Percentiles rank a stretch among this genome's conserved stretches.
phyloP scores from a whole-genome alignment of 2,888 invertebrate species.

The Hyposoter dolosus region DNA sequence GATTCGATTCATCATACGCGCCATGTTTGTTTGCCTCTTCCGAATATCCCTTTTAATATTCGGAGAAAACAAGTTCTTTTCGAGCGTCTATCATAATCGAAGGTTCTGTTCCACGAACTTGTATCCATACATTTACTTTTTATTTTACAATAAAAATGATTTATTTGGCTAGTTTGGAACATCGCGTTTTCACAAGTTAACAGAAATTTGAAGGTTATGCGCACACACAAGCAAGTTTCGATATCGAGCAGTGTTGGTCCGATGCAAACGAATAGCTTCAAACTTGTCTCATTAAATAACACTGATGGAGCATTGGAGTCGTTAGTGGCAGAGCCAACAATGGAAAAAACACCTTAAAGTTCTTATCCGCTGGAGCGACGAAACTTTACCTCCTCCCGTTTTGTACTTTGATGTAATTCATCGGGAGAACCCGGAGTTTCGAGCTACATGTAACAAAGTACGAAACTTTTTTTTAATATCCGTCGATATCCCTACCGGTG shows the following conservation, averaged over 20 bases:
- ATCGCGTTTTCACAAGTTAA: neutral
- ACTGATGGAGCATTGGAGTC: slow-evolving; percentile 6
- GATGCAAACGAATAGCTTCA: slow-evolving; percentile 1
- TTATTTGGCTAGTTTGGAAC: slow-evolving; percentile 17
- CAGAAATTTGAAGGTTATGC: slow-evolving; percentile 14
- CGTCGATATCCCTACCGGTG: neutral
- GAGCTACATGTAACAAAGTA: neutral
- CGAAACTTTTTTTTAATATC: slow-evolving; percentile 1
- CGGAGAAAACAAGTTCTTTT: neutral
- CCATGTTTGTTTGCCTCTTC: slow-evolving; percentile 17
- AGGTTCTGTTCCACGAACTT: slow-evolving; percentile 13
- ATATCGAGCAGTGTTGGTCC: neutral
- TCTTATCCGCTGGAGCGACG: neutral
- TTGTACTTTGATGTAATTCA: slow-evolving; percentile 1
- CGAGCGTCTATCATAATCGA: neutral
- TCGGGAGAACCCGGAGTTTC: neutral
- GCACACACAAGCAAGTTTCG: neutral
- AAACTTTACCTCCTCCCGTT: neutral
- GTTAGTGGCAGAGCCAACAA: neutral
- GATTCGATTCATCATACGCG: slow-evolving; percentile 13
- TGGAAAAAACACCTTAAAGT: neutral
- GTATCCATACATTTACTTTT: neutral
- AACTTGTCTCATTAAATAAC: slow-evolving; percentile 18
- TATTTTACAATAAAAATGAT: slow-evolving; percentile 7
- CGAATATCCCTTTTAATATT: slow-evolving; percentile 11